These are phyloP conservation scores for Micromussa lordhowensis DNA, from an alignment of 92 coral and sea anemone species.

Conservation along the genomic window DNA sequence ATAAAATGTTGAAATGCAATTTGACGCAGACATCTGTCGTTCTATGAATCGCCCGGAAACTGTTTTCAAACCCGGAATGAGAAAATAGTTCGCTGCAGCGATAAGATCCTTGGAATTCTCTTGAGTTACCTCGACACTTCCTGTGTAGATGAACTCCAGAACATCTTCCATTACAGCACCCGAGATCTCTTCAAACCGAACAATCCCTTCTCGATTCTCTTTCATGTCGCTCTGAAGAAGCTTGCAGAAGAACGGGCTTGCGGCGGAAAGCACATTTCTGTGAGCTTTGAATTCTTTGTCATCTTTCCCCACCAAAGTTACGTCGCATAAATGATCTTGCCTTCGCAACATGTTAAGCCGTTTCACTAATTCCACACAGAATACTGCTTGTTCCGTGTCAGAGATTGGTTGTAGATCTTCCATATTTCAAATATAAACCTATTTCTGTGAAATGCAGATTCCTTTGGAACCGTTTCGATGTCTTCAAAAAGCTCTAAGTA, in stretches of 20 bases:
- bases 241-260: constrained; percentile 28
- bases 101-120: constrained; percentile 8
- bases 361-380: constrained; percentile 28
- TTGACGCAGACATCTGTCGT: background rate
- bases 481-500: no score
- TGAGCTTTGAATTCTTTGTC: constrained; percentile 35
- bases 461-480: background rate
- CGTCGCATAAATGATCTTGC: constrained; percentile 31
- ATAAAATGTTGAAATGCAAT: background rate
- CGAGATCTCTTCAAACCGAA: constrained; percentile 22
- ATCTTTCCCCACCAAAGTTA: constrained; percentile 30
- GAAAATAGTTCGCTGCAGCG: constrained; percentile 1
- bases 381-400: constrained; percentile 2
- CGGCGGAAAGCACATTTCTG: constrained; percentile 36
- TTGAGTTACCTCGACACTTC: constrained; percentile 12
- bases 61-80: background rate
- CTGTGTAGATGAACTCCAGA: constrained; percentile 23
- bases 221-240: constrained; percentile 39
- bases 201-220: constrained; percentile 22
- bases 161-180: constrained; percentile 16
- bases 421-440: background rate
- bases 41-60: background rate
- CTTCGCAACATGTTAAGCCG: constrained; percentile 30
- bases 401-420: background rate
- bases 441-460: no score